phyloP scores from a whole-genome alignment of 1,140 invertebrate genomes.

The Pararge aegeria region DNA sequence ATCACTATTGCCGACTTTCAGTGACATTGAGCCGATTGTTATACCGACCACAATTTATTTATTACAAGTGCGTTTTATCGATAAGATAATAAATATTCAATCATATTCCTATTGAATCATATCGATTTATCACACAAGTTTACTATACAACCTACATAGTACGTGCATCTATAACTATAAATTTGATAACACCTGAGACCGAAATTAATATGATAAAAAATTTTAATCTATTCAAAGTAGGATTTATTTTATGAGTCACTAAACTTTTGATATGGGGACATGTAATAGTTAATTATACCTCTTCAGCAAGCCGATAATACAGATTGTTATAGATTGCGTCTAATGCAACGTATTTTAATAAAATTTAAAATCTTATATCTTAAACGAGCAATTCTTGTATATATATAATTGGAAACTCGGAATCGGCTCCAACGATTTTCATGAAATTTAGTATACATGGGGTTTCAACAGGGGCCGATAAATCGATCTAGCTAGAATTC shows the following conservation, averaged over 20 bases:
- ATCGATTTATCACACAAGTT: conserved; percentile 16
- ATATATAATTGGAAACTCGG: too few species aligned
- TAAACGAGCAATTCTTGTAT: too few species aligned
- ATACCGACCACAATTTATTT: conserved; percentile 12
- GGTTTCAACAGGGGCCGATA: too few species aligned
- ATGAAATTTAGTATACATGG: too few species aligned
- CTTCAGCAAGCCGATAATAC: too few species aligned
- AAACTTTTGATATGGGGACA: not conserved
- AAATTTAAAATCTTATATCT: too few species aligned
- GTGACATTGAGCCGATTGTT: conserved; percentile 15
- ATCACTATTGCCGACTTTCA: conserved; percentile 16
- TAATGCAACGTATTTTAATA: too few species aligned
- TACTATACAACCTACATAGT: not conserved
- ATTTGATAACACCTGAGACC: not conserved
- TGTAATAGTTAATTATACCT: too few species aligned
- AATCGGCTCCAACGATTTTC: too few species aligned
- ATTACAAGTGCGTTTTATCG: conserved; percentile 22
- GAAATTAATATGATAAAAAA: not conserved
- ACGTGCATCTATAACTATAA: not conserved
- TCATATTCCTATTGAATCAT: conserved; percentile 24
- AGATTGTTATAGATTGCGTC: too few species aligned
- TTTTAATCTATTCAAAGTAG: not conserved
- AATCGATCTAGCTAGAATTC: too few species aligned
- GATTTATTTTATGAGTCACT: not conserved
- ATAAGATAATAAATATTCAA: conserved; percentile 26